Evolutionary conservation across 2,797 vertebrate species (phyloP), one percentile per base, ranked within the genome.

Genomic region (Lepilemur ruficaudatus): DNA sequence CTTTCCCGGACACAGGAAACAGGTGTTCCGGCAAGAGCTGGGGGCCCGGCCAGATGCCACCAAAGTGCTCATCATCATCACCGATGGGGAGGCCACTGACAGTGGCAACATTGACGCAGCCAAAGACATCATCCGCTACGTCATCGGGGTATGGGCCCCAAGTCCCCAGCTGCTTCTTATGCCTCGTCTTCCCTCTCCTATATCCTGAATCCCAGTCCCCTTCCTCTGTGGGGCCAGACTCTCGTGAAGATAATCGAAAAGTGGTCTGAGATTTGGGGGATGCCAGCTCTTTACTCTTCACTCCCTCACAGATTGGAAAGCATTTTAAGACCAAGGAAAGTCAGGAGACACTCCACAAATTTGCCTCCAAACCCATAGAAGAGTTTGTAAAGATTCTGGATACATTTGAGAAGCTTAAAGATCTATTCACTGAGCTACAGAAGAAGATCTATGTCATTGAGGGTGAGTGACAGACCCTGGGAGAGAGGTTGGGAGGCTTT

Each of bases 41-140:
- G 99, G 99, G 1, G 98, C 98, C 23, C 97, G 98, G n/a, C 87
- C 88, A 69, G 98, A 98, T 50, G 98, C 99, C 41, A 98, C 94
- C 25, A 99, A 98, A 97, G 99, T 98, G n/a, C 90, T 99, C 79
- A 98, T 99, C 17, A 98, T 99, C 57, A 99, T 99, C 94, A 99
- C 99, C 13, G 99, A 99, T 0, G 99, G 99, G 80, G 82, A 98
- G 38, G 99, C 99, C 41, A 95, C 85, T 32, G 99, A 99, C 38
- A 0, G 0, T 0, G 92, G 75, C 1, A 14, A 67, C 57, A 94
- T 97, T 1, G 15, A 1, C 0, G 41, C 80, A 0, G 93, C 98
- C 17, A 0, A 88, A 2, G 94, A 96, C 4, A 99, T 99, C 4
- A 94, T 97, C 55, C 99, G 99, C 63, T 98, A 99, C 88, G 98